Evolutionary conservation across 2,888 invertebrate genomes (phyloP).

Genomic region (Agrypnus murinus): DNA sequence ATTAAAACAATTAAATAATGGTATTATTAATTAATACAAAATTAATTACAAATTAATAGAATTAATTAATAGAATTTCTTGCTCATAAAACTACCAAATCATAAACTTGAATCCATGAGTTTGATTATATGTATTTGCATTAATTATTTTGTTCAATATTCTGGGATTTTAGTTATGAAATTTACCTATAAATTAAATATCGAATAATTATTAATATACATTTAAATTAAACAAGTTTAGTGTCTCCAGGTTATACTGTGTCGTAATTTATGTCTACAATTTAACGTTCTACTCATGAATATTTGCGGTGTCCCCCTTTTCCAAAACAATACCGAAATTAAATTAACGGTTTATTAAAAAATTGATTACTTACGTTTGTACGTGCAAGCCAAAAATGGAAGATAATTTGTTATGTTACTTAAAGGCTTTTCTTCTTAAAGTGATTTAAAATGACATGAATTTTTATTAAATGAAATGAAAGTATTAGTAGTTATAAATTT

Average conservation of each 20-base stretch:
- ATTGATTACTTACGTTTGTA: slow-evolving; percentile 2
- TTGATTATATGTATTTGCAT: too few species aligned
- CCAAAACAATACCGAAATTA: neutral
- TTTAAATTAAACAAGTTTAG: slow-evolving; percentile 15
- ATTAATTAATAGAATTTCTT: too few species aligned
- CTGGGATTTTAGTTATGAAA: too few species aligned
- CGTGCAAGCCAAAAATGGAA: neutral
- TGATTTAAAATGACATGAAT: neutral
- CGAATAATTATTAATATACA: slow-evolving; percentile 5
- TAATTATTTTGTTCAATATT: too few species aligned
- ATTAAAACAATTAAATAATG: too few species aligned
- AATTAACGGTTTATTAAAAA: slow-evolving; percentile 3
- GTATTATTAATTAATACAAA: too few species aligned
- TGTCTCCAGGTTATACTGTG: neutral
- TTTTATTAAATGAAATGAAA: slow-evolving; percentile 8
- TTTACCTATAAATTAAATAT: too few species aligned
- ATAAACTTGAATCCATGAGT: too few species aligned
- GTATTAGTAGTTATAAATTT: neutral
- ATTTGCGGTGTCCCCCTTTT: neutral
- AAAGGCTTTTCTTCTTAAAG: neutral
- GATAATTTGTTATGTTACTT: slow-evolving; percentile 2
- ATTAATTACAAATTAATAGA: too few species aligned
- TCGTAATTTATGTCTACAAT: neutral
- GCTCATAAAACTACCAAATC: too few species aligned
- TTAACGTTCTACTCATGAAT: neutral